phyloP scores from a whole-genome alignment of 2,113 vertebrate genomes.

The Brachyhypopomus occidentalis region DNA sequence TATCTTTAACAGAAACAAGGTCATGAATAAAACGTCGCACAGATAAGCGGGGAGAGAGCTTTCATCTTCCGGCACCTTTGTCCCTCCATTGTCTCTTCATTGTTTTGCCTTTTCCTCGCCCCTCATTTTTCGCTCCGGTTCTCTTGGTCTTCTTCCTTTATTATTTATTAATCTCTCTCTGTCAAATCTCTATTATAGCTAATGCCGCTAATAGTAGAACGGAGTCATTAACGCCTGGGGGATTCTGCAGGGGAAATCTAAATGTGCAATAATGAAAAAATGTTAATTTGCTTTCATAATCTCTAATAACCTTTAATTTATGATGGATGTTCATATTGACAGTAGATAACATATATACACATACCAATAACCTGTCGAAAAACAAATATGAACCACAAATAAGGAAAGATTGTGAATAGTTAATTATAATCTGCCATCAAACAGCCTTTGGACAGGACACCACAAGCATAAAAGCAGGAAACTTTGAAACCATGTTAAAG shows the following conservation, averaged over 20 bases:
- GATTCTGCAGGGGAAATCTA: neutral
- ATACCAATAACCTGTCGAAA: no score
- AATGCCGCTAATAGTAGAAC: neutral
- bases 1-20: constrained; percentile 66
- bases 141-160: neutral
- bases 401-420: no score
- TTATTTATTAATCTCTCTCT: constrained; percentile 6
- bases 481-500: no score
- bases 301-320: constrained; percentile 24
- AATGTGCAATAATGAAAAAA: neutral
- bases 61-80: constrained; percentile 52
- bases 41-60: constrained; percentile 54
- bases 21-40: constrained; percentile 51
- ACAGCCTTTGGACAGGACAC: no score
- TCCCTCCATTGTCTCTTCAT: constrained; percentile 57
- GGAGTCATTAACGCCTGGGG: neutral
- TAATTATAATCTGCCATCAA: no score
- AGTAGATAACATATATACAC: no score
- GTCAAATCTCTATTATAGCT: constrained; percentile 6
- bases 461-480: no score
- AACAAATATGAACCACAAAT: no score
- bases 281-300: neutral
- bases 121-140: constrained; percentile 51
- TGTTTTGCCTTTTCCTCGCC: constrained; percentile 56
- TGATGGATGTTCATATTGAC: neutral